Conservation (phyloP, 2,888 invertebrate species). For the Lordiphosa fenestrarum region DNA sequence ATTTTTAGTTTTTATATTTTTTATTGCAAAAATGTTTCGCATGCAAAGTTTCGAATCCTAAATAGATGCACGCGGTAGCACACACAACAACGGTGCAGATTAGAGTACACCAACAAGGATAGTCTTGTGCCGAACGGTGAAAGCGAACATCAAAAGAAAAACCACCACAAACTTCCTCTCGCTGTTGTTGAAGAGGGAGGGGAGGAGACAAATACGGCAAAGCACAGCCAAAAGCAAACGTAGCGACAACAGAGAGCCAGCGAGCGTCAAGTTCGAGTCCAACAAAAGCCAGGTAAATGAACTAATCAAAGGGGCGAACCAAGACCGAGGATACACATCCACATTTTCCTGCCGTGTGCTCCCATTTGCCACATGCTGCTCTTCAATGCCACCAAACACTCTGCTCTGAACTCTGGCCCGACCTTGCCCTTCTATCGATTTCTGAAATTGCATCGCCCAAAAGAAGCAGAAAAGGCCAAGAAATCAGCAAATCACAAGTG, state of each 20-base stretch:
- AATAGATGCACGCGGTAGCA: too few species aligned
- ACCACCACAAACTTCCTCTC: neutral
- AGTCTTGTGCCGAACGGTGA: neutral
- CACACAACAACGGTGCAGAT: too few species aligned
- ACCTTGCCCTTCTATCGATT: constrained; percentile 68
- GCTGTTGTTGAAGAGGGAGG: constrained; percentile 13
- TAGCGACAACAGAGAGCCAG: too few species aligned
- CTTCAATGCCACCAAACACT: constrained; percentile 37
- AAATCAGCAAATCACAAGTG: constrained; percentile 44
- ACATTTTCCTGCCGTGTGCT: too few species aligned
- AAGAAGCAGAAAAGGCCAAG: constrained; percentile 21
- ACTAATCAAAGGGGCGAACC: neutral
- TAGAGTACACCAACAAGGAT: neutral
- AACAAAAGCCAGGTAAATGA: constrained; percentile 29
- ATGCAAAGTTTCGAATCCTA: too few species aligned
- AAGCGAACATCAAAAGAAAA: constrained; percentile 7
- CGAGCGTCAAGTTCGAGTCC: neutral
- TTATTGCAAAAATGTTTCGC: too few species aligned
- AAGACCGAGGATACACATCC: too few species aligned
- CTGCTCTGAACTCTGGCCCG: constrained; percentile 33
- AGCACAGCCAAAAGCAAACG: constrained; percentile 1
- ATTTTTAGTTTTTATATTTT: too few species aligned
- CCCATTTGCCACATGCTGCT: constrained; percentile 19
- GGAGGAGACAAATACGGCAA: constrained; percentile 26
- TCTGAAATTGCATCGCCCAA: constrained; percentile 55